Percentiles rank a stretch among this genome's conserved stretches.
These are phyloP conservation scores for Epizoanthus scotinus DNA, from an alignment of 92 coral and sea anemone genomes.

Conservation along the genomic window DNA sequence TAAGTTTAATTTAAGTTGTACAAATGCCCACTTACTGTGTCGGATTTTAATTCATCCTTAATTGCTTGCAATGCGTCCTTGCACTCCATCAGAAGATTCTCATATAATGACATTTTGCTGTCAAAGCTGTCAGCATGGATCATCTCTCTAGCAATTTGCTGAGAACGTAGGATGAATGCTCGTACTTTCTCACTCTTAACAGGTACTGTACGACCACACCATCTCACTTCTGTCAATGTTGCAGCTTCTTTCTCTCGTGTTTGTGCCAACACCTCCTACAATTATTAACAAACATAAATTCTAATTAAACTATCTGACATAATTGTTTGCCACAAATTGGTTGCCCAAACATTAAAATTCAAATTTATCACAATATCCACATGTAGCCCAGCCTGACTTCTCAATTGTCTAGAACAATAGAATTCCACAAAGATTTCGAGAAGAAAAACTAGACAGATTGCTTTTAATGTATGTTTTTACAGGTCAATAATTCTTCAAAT, in stretches of 20 bases:
- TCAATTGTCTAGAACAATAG: no score
- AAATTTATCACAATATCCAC: no score
- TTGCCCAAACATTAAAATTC: no score
- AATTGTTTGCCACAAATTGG: no score
- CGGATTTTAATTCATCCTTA: slow-evolving; percentile 92
- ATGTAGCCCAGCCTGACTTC: no score
- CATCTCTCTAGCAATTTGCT: slow-evolving; percentile 86
- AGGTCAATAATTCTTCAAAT: no score
- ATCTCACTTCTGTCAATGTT: slow-evolving; percentile 89
- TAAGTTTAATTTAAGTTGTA: not conserved
- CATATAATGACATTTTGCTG: slow-evolving; percentile 90
- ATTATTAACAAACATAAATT: not conserved
- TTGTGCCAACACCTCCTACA: slow-evolving; percentile 93
- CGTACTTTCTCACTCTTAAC: slow-evolving; percentile 96
- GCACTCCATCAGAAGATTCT: slow-evolving; percentile 93
- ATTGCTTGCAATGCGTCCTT: slow-evolving; percentile 96
- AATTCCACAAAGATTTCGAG: no score
- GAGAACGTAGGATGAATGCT: slow-evolving; percentile 88
- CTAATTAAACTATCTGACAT: not conserved
- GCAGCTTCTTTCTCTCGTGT: slow-evolving; percentile 97
- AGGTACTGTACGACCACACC: slow-evolving; percentile 89
- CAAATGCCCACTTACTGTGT: slow-evolving; percentile 67
- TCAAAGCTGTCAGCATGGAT: slow-evolving; percentile 86
- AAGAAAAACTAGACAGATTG: no score
- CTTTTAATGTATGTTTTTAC: no score